A percentile compares a stretch with the other conserved stretches of the same genome.
phyloP scores from a whole-genome alignment of 1,140 invertebrate genomes.

The Nephotettix cincticeps region DNA sequence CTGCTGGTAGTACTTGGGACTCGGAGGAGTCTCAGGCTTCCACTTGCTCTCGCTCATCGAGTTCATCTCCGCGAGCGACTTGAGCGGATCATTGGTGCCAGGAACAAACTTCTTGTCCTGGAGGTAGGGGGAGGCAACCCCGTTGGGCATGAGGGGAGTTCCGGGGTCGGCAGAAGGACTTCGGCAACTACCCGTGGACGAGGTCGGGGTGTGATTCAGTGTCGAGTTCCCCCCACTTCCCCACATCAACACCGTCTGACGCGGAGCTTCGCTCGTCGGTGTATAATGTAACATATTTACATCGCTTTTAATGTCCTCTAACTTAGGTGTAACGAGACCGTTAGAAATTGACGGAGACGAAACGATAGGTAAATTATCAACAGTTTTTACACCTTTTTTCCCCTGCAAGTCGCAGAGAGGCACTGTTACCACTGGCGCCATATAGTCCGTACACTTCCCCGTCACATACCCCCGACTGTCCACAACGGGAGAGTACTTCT shows the following conservation, averaged over 20 bases:
- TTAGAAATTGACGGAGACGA: slow-evolving; percentile 54
- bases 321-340: slow-evolving; percentile 60
- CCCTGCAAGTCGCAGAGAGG: slow-evolving; percentile 36
- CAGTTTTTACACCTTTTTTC: slow-evolving; percentile 42
- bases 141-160: slow-evolving; percentile 35
- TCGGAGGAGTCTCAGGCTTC: slow-evolving; percentile 46
- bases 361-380: slow-evolving; percentile 54
- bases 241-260: slow-evolving; percentile 88
- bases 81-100: slow-evolving; percentile 53
- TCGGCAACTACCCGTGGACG: slow-evolving; percentile 37
- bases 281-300: slow-evolving; percentile 51
- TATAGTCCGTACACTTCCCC: slow-evolving; percentile 50
- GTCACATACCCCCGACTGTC: slow-evolving; percentile 56
- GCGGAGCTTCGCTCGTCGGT: slow-evolving; percentile 54
- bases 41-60: slow-evolving; percentile 53
- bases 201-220: slow-evolving; percentile 48
- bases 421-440: slow-evolving; percentile 48
- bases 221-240: slow-evolving; percentile 55
- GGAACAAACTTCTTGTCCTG: slow-evolving; percentile 29
- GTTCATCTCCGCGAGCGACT: slow-evolving; percentile 61
- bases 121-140: slow-evolving; percentile 37
- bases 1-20: slow-evolving; percentile 47
- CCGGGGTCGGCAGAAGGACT: slow-evolving; percentile 36
- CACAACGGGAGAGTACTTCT: slow-evolving; percentile 50
- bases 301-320: slow-evolving; percentile 62